Evolutionary conservation across 2,888 invertebrate genomes (phyloP), one percentile per base, ranked within the genome.

Genomic region (Strigamia crassipes): DNA sequence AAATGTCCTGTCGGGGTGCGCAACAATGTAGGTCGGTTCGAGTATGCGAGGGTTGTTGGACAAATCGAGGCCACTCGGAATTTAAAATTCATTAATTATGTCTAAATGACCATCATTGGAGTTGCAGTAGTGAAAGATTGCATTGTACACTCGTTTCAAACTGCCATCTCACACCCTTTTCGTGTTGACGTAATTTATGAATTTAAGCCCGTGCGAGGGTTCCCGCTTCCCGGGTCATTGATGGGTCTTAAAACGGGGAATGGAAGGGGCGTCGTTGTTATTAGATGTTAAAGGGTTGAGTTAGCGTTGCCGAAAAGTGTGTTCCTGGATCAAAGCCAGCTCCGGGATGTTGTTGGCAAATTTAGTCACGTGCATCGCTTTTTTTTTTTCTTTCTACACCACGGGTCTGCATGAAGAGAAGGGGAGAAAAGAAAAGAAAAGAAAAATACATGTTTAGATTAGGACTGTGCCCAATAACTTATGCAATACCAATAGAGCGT

Each of bases 71-170:
- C n/a, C 46, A 46, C 46, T 46, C 15, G 42, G 15, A 46, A 1
- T 66, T 66, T 66, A 66, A 66, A 66, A 66, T 66, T 66, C 61
- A 66, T 66, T 66, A 66, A 66, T 66, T 66, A 5, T 46, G 46
- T 46, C n/a, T 12, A 46, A 46, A 46, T 46, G 46, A 46, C 10
- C 46, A 46, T 46, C 46, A 46, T 46, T 46, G 4, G 4, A 4
- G 15, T 9, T 9, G 46, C 46, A 46, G 46, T 46, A 13, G 12
- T 46, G 13, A 46, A 46, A 46, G 46, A 46, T 46, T 46, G 46
- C 46, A 46, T 66, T 66, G 61, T 51, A 18, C 12, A 4, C 15
- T 18, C 51, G 10, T 18, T 51, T 51, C 6, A 8, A 21, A 66
- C 12, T 66, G 61, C 23, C 46, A n/a, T 21, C 23, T 21, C 21